Evolutionary conservation across 1,140 invertebrate genomes (phyloP).

Genomic region (Drosophila aff.): DNA sequence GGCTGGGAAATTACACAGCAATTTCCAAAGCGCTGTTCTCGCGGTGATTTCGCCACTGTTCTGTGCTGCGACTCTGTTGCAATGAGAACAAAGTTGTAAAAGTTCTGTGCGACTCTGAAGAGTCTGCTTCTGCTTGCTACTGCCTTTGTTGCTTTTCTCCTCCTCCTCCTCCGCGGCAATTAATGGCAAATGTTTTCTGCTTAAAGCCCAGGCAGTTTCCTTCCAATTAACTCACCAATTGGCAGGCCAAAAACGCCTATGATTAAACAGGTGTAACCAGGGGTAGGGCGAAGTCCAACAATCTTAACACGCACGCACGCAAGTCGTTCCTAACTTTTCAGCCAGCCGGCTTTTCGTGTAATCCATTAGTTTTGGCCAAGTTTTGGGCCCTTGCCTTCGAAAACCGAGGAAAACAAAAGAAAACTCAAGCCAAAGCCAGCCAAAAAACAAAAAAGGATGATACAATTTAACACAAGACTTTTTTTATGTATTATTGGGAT

Average conservation of each 20-base stretch:
- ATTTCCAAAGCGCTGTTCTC: constrained; percentile 14
- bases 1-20: constrained; percentile 61
- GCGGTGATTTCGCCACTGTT: constrained; percentile 31
- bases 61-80: constrained; percentile 10
- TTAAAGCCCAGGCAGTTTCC: constrained; percentile 40
- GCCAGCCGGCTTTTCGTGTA: constrained; percentile 34
- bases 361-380: constrained; percentile 60
- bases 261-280: constrained; percentile 33
- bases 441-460: not conserved
- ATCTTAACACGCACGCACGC: constrained; percentile 29
- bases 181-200: constrained; percentile 59
- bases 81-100: constrained; percentile 27
- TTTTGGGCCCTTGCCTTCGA: constrained; percentile 4
- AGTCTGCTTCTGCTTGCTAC: constrained; percentile 1
- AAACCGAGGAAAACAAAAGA: not conserved
- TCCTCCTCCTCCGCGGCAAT: constrained; percentile 26
- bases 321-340: constrained; percentile 38
- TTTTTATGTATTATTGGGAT: not conserved
- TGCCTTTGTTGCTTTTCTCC: not conserved
- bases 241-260: constrained; percentile 39
- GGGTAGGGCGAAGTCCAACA: not conserved
- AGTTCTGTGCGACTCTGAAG: constrained; percentile 19
- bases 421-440: not conserved
- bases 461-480: not conserved
- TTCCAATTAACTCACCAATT: constrained; percentile 71